A percentile compares a stretch with the other conserved stretches of the same genome.
Conservation (phyloP, 2,797 vertebrate genomes). For the Eulemur coronatus region DNA sequence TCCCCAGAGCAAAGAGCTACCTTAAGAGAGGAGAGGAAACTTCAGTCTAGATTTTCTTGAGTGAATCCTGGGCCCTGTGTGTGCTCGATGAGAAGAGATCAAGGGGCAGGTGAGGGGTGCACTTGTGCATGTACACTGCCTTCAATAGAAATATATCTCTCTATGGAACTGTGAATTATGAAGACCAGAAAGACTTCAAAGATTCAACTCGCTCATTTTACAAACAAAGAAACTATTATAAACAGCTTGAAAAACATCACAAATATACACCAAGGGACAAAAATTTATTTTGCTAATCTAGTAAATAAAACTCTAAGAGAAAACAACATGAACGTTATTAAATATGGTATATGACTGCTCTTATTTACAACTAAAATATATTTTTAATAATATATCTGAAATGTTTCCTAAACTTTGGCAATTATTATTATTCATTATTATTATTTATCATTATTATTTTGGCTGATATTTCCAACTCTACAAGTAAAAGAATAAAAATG, state of each 20-base stretch:
- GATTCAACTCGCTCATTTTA: constrained; percentile 13
- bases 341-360: not conserved
- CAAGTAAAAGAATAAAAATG: not conserved
- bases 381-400: not conserved
- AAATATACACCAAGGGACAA: not conserved
- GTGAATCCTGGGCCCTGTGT: not conserved
- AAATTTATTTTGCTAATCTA: constrained; percentile 28
- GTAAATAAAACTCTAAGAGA: not conserved
- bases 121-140: not conserved
- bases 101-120: not conserved
- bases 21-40: not conserved
- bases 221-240: constrained; percentile 49
- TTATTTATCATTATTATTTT: not conserved
- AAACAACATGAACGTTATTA: not conserved
- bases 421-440: not conserved
- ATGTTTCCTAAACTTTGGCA: not conserved
- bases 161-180: not conserved
- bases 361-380: not conserved
- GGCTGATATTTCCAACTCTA: not conserved
- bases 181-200: not conserved
- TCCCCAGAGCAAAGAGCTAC: not conserved
- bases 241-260: constrained; percentile 34
- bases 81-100: not conserved
- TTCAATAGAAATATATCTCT: not conserved
- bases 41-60: constrained; percentile 17